Evolutionary conservation across 1,140 invertebrate genomes (phyloP).

Genomic region (Aphis craccivora): DNA sequence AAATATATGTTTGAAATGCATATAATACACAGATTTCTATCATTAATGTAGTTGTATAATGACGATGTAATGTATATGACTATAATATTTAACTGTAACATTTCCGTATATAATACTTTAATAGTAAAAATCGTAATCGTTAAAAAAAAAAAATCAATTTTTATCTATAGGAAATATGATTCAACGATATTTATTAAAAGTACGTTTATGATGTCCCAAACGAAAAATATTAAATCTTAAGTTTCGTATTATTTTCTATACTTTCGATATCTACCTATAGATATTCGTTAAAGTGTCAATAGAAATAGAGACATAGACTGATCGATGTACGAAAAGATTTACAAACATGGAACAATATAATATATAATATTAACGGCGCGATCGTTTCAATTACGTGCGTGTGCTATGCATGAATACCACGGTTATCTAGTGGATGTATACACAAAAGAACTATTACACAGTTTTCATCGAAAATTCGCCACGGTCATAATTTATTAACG

Average conservation of each 20-base stretch:
- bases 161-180: background rate
- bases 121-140: background rate
- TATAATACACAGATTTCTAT: no score
- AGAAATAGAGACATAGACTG: background rate
- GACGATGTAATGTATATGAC: no score
- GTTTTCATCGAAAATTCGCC: constrained; percentile 16
- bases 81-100: background rate
- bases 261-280: background rate
- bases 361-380: background rate
- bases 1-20: no score
- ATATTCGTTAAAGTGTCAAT: background rate
- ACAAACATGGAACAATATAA: background rate
- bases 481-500: background rate
- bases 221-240: background rate
- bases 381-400: constrained; percentile 36
- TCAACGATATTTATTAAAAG: background rate
- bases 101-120: background rate
- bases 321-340: background rate
- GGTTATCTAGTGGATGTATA: background rate
- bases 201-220: background rate
- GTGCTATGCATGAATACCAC: background rate
- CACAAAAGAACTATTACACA: constrained; percentile 44
- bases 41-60: no score
- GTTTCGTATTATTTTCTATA: background rate
- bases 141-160: background rate